phyloP scores from a whole-genome alignment of 2,888 invertebrate species.

The Drosophila macrospina region DNA sequence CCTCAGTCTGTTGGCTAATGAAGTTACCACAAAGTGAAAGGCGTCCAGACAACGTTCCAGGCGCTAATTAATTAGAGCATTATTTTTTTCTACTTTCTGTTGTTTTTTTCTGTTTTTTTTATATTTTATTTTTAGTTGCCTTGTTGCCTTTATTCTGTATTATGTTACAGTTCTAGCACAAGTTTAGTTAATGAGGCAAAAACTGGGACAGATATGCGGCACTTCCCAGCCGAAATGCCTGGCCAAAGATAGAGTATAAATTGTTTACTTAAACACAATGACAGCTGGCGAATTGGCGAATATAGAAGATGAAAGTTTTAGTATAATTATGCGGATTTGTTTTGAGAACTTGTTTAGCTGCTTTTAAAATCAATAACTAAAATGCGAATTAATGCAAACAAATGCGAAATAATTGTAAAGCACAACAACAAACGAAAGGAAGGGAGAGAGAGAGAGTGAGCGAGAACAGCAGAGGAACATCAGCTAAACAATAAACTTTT shows the following conservation, averaged over 20 bases:
- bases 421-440: conserved; percentile 8
- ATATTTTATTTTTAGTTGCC: background rate
- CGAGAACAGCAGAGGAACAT: conserved; percentile 25
- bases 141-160: background rate
- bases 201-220: conserved; percentile 36
- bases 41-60: conserved; percentile 48
- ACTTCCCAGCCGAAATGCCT: background rate
- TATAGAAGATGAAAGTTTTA: background rate
- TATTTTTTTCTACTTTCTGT: conserved; percentile 14
- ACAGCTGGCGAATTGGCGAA: conserved; percentile 23
- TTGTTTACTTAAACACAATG: background rate
- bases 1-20: conserved; percentile 41
- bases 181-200: conserved; percentile 20
- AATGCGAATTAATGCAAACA: conserved; percentile 40
- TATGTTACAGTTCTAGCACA: conserved; percentile 14
- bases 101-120: conserved; percentile 9
- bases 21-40: conserved; percentile 66
- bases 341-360: conserved; percentile 17
- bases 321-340: conserved; percentile 19
- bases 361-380: conserved; percentile 42
- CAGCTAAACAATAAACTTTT: conserved; percentile 70
- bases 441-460: too few species aligned
- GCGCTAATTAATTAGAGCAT: conserved; percentile 60
- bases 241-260: background rate
- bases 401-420: conserved; percentile 49